Conservation (phyloP, 2,888 invertebrate genomes). For the Standfussiana lucernea region DNA sequence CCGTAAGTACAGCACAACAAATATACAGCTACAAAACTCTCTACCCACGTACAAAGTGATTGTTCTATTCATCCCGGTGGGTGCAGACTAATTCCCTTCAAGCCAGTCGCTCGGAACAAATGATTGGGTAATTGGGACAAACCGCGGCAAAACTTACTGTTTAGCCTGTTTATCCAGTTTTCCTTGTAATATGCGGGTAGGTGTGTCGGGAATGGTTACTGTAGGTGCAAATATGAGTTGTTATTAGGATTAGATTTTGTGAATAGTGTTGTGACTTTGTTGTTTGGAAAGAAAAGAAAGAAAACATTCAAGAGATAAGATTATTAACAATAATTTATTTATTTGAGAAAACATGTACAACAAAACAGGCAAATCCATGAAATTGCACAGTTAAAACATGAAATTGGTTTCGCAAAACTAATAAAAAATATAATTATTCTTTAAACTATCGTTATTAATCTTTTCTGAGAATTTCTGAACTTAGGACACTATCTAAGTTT, state of each 20-base stretch:
- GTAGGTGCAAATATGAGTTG: slow-evolving; percentile 1
- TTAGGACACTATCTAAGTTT: background rate
- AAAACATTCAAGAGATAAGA: background rate
- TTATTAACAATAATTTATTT: too few species aligned
- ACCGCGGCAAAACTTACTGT: slow-evolving; percentile 58
- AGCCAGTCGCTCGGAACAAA: slow-evolving; percentile 64
- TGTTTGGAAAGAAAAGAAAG: background rate
- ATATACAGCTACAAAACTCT: background rate
- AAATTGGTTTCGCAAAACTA: background rate
- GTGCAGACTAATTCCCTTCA: slow-evolving; percentile 55
- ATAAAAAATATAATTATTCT: background rate
- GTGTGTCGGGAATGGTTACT: slow-evolving; percentile 5
- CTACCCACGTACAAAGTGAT: slow-evolving; percentile 23
- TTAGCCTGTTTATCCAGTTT: slow-evolving; percentile 45
- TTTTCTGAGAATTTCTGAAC: background rate
- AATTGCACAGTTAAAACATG: too few species aligned
- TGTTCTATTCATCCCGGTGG: slow-evolving; percentile 52
- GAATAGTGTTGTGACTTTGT: background rate
- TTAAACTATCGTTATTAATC: background rate
- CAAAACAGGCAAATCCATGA: too few species aligned
- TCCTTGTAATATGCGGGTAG: slow-evolving; percentile 44
- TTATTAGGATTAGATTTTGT: slow-evolving; percentile 23
- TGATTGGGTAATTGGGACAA: slow-evolving; percentile 67
- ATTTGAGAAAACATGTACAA: too few species aligned
- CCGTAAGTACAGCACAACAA: background rate